A percentile compares a stretch with the other conserved stretches of the same genome.
These are phyloP conservation scores for Mus minutoides DNA, from an alignment of 2,797 vertebrate genomes.

Conservation along the genomic window DNA sequence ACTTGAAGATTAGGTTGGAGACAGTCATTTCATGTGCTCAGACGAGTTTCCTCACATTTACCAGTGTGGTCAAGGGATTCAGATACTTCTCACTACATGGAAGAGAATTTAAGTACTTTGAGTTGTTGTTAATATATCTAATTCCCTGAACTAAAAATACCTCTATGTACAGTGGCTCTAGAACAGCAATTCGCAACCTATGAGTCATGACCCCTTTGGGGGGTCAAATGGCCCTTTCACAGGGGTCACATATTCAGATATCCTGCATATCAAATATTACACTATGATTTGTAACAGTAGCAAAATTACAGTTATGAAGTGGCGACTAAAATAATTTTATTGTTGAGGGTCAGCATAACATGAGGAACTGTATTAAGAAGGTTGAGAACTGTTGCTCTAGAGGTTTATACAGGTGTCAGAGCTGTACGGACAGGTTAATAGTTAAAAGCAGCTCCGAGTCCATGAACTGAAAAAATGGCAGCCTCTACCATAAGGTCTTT, in stretches of 20 bases:
- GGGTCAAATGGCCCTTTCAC: neutral
- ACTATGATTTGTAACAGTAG: neutral
- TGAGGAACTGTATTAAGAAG: neutral
- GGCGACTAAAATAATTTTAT: neutral
- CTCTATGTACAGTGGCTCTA: too few species aligned
- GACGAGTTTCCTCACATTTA: neutral
- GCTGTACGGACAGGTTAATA: rapidly evolving
- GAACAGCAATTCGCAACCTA: neutral
- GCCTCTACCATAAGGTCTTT: rapidly evolving
- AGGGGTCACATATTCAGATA: neutral
- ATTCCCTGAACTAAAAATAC: neutral
- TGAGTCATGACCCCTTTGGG: neutral
- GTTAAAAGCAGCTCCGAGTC: too few species aligned
- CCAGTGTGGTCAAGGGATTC: rapidly evolving
- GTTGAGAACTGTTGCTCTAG: neutral
- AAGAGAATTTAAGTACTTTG: neutral
- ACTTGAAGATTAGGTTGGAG: neutral
- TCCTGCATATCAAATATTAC: neutral
- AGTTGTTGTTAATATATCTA: neutral
- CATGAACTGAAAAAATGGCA: rapidly evolving
- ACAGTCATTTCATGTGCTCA: rapidly evolving
- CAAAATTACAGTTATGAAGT: neutral
- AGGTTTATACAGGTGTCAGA: rapidly evolving
- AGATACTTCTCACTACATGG: rapidly evolving
- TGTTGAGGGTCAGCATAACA: neutral